Conservation (phyloP, 2,113 vertebrate species). For the Oxyruncus cristatus region DNA sequence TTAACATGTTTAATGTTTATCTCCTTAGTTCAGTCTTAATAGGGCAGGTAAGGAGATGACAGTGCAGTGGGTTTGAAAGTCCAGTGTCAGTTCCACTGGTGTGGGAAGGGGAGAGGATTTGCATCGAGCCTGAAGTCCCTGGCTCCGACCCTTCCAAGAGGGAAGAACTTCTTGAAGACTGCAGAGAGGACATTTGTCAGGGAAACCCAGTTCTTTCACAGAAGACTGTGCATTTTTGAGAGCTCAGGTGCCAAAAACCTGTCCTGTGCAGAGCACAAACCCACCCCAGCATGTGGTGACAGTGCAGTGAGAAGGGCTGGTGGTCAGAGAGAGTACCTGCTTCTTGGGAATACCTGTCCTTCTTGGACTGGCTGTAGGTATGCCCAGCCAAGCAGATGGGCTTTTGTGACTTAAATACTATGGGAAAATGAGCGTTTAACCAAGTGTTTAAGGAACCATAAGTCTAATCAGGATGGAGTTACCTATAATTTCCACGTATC, state of each 20-base stretch:
- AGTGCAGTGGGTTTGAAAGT: neutral
- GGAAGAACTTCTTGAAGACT: neutral
- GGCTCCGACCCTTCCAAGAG: neutral
- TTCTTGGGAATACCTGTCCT: neutral
- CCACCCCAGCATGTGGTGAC: accelerated
- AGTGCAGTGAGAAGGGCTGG: neutral
- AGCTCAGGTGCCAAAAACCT: neutral
- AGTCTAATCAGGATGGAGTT: neutral
- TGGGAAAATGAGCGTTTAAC: neutral
- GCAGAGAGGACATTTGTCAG: neutral
- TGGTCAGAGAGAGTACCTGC: neutral
- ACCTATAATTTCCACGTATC: neutral
- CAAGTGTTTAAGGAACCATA: neutral
- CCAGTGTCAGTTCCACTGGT: neutral
- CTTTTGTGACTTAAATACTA: neutral
- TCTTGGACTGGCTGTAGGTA: neutral
- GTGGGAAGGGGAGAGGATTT: neutral
- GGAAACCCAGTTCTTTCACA: neutral
- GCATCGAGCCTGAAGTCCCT: neutral
- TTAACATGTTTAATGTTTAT: neutral
- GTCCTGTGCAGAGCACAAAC: neutral
- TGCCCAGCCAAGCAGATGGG: accelerated
- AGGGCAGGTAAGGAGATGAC: neutral
- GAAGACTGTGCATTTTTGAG: neutral
- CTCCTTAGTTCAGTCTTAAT: neutral